Percentiles rank a stretch among this genome's conserved stretches.
phyloP scores from a whole-genome alignment of 2,797 vertebrate genomes.

The Acipenser oxyrinchus region DNA sequence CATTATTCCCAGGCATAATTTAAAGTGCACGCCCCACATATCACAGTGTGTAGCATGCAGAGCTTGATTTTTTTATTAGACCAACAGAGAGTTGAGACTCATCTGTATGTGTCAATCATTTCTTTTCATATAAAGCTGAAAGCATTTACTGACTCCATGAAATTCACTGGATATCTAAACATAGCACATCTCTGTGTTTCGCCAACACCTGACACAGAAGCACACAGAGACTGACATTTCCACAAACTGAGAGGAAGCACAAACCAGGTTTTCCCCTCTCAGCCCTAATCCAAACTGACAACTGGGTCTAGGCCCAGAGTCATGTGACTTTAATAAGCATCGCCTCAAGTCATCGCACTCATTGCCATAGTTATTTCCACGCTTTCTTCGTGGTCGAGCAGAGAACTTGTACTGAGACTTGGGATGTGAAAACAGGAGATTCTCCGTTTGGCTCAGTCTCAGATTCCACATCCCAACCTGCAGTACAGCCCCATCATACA shows the following conservation, averaged over 20 bases:
- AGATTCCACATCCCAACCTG: conserved; percentile 19
- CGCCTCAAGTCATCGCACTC: conserved; percentile 42
- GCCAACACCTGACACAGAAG: conserved; percentile 41
- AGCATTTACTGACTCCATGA: conserved; percentile 32
- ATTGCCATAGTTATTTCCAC: conserved; percentile 44
- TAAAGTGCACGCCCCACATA: too few relatives aligned
- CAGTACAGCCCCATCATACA: background rate
- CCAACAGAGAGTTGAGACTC: conserved; percentile 17
- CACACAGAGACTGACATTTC: conserved; percentile 48
- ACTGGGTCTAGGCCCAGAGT: conserved; percentile 41
- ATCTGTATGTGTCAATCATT: too few relatives aligned
- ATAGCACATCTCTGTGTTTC: conserved; percentile 37
- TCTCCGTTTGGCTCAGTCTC: conserved; percentile 15
- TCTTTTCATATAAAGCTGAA: conserved; percentile 18
- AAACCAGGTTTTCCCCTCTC: conserved; percentile 41
- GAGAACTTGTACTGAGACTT: conserved; percentile 18
- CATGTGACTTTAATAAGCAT: conserved; percentile 50
- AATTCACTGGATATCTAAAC: conserved; percentile 32
- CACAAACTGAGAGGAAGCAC: conserved; percentile 39
- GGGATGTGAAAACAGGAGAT: conserved; percentile 21
- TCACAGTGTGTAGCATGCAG: conserved; percentile 27
- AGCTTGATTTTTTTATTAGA: conserved; percentile 42
- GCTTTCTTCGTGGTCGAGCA: conserved; percentile 33
- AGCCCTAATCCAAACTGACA: conserved; percentile 56
- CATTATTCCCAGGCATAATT: too few relatives aligned